Conservation (phyloP, 2,113 vertebrate genomes). For the Sakesphorus luctuosus region DNA sequence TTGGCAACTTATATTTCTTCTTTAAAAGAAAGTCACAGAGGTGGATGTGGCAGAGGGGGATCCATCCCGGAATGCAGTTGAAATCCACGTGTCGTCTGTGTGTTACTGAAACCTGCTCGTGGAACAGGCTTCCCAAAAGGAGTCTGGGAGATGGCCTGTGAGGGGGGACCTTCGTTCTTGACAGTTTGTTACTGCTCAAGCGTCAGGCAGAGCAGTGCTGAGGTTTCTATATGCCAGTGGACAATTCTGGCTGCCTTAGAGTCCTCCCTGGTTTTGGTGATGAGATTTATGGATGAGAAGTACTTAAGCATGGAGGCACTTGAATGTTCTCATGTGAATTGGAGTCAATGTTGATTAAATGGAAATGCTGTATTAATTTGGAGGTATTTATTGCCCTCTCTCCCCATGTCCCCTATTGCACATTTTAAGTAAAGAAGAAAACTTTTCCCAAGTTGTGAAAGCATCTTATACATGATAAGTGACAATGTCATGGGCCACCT, state of each 20-base stretch:
- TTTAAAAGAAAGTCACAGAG: neutral
- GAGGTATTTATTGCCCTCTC: neutral
- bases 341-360: neutral
- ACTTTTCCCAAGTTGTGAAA: neutral
- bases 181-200: neutral
- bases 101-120: neutral
- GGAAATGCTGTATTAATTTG: neutral
- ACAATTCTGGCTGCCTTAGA: neutral
- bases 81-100: fast-evolving
- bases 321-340: neutral
- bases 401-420: fast-evolving
- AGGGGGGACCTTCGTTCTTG: neutral
- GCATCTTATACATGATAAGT: fast-evolving
- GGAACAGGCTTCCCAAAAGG: neutral
- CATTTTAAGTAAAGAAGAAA: neutral
- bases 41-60: fast-evolving
- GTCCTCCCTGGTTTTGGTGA: neutral
- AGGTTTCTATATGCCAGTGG: fast-evolving
- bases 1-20: neutral
- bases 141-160: neutral
- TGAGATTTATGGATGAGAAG: neutral
- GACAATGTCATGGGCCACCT: neutral
- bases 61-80: neutral
- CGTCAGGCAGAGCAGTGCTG: neutral
- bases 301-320: fast-evolving